Evolutionary conservation across 1,140 invertebrate genomes (phyloP).

Genomic region (Drosophila virilis): DNA sequence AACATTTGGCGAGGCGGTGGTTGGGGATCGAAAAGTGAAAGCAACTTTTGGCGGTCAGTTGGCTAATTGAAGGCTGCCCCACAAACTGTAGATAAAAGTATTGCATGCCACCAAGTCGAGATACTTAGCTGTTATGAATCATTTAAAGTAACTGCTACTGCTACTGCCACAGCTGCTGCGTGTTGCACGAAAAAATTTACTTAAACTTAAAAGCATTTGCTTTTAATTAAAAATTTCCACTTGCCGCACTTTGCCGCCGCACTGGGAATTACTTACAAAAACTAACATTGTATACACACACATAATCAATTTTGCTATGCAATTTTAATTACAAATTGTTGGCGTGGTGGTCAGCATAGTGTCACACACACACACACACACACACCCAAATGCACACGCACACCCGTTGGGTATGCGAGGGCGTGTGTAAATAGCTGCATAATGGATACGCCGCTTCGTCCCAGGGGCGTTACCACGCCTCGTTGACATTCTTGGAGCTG

Average conservation of each 20-base stretch:
- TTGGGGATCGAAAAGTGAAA: conserved; percentile 48
- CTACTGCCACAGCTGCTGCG: not conserved
- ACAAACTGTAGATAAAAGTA: conserved; percentile 36
- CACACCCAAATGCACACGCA: conserved; percentile 12
- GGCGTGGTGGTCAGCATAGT: conserved; percentile 60
- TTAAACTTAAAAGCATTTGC: conserved; percentile 74
- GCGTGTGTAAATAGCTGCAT: conserved; percentile 64
- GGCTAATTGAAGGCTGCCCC: conserved; percentile 69
- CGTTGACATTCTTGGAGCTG: conserved; percentile 4
- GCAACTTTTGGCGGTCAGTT: conserved; percentile 77
- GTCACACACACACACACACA: conserved; percentile 28
- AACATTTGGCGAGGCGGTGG: not conserved
- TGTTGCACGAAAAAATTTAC: conserved; percentile 49
- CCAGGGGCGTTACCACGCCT: conserved; percentile 21
- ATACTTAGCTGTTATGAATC: conserved; percentile 1
- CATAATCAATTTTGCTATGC: conserved; percentile 79
- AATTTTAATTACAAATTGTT: conserved; percentile 80
- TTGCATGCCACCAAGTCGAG: conserved; percentile 22
- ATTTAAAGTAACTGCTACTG: conserved; percentile 33
- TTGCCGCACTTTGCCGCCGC: conserved; percentile 66
- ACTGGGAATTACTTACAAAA: conserved; percentile 68
- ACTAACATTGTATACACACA: conserved; percentile 42
- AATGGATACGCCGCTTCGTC: conserved; percentile 49
- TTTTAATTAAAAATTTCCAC: conserved; percentile 81
- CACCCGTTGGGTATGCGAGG: conserved; percentile 12